Base-by-base conservation (phyloP, 2,113 vertebrate genomes). In the Hydrochoerus hydrochaeris region DNA sequence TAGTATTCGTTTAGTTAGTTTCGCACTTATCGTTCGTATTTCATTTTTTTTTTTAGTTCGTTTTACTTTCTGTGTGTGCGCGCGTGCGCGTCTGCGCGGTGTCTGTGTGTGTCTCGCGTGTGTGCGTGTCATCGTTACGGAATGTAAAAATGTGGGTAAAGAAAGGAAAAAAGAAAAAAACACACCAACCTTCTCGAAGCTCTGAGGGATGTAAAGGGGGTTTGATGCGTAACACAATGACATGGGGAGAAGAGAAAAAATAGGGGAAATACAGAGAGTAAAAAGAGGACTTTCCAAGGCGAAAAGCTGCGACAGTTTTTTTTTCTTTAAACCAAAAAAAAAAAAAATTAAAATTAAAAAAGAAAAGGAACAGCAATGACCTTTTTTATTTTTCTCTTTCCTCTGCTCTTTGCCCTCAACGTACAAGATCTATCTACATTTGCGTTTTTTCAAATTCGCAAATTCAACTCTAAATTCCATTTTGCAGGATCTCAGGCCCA, bases 121-220 rank as follows among this genome's bases (percentile, higher is more conserved):
- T 94, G 94, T 94, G 97, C 83, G 97, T 98, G 99, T 96, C 91
- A 90, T 98, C 97, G 96, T 97, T 98, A 54, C 98, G 97, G 98
- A 99, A 99, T 99, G 98, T 99, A 99, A 99, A 99, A 99, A 99
- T 99, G 99, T 99, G 99, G 99, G 99, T 99, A 99, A 99, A 99
- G 99, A 99, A 99, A 99, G 99, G 99, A 99, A 99, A 99, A 99
- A 99, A 99, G 99, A 99, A 99, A 99, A 99, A 99, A 99, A 99
- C 99, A 99, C 99, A 99, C 99, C 99, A 99, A 99, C 99, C 99
- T 99, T 99, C 99, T 99, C 99, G 99, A 99, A 99, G 99, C 99
- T 99, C 99, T 99, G 99, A 99, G 99, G 99, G 99, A 99, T 99
- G 99, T 99, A 99, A 99, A 99, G 99, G 99, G 99, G 99, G 98